A percentile compares a stretch with the other conserved stretches of the same genome.
Conservation (phyloP, 2,113 vertebrate genomes). For the Microtus pennsylvanicus region DNA sequence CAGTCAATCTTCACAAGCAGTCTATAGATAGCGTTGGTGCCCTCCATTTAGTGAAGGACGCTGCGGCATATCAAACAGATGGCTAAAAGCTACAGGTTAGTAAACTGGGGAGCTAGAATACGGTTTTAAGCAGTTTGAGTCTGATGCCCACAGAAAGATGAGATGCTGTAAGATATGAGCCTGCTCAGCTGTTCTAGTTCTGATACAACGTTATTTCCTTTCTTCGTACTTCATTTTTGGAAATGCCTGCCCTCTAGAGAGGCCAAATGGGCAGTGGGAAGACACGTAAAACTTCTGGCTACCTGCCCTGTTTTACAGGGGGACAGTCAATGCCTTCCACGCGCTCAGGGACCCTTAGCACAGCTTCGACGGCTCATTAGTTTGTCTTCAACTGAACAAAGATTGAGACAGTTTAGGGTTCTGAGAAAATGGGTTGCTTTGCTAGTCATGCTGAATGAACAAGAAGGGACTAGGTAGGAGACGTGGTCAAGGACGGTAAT, state of each 20-base stretch:
- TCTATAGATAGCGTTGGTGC: not conserved
- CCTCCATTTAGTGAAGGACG: not conserved
- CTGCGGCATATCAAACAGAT: not conserved
- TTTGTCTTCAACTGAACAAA: conserved; percentile 56
- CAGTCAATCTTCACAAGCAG: not conserved
- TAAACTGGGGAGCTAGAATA: not conserved
- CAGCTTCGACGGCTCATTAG: conserved; percentile 44
- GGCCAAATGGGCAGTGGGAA: conserved; percentile 12
- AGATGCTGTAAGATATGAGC: not conserved
- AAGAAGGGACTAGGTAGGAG: not conserved
- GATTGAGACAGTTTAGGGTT: conserved; percentile 7
- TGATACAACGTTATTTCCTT: not conserved
- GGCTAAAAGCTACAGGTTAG: not conserved
- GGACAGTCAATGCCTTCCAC: not conserved
- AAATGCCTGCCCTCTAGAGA: conserved; percentile 60
- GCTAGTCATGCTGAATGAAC: not conserved
- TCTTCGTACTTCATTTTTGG: conserved; percentile 72
- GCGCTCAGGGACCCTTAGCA: not conserved
- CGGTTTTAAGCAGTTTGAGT: conserved; percentile 60
- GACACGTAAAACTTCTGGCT: not conserved
- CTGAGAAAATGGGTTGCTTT: conserved; percentile 17
- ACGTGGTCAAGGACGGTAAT: not conserved
- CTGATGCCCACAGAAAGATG: conserved; percentile 59
- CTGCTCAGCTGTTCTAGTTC: not conserved
- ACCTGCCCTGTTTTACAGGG: not conserved